Evolutionary conservation across 2,113 vertebrate genomes (phyloP).

Genomic region (Poeciliopsis prolifica): DNA sequence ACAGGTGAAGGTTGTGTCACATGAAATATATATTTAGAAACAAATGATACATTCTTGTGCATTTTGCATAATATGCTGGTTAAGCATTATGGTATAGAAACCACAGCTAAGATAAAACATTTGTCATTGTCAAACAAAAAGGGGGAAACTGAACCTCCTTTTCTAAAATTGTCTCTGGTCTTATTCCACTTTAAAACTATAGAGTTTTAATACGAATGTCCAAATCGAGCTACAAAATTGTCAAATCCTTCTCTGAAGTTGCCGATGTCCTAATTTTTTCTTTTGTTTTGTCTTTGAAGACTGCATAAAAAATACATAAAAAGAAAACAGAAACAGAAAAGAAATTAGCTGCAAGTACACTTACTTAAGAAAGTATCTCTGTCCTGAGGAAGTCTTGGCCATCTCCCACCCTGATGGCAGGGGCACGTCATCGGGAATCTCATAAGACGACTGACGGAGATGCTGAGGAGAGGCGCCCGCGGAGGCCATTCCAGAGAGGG

Average conservation of each 20-base stretch:
- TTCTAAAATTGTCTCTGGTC: background rate
- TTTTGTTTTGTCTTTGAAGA: too few relatives aligned
- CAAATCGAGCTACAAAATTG: background rate
- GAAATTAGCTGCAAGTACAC: constrained; percentile 59
- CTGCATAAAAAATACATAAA: background rate
- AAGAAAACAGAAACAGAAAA: background rate
- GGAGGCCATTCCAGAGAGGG: constrained; percentile 82
- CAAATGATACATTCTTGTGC: background rate
- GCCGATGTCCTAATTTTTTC: background rate
- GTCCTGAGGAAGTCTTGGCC: constrained; percentile 96
- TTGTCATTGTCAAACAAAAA: background rate
- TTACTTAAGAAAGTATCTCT: constrained; percentile 99
- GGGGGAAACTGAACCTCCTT: too few relatives aligned
- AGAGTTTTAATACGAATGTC: background rate
- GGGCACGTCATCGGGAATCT: constrained; percentile 95
- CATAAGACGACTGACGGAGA: constrained; percentile 97
- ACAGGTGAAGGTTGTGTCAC: background rate
- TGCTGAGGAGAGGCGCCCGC: constrained; percentile 86
- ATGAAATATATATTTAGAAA: background rate
- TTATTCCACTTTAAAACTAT: background rate
- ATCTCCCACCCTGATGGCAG: constrained; percentile 98
- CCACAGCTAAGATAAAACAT: background rate
- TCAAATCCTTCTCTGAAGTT: background rate
- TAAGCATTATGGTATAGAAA: background rate
- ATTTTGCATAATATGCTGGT: background rate